A percentile compares a stretch with the other conserved stretches of the same genome.
phyloP scores from a whole-genome alignment of 1,140 invertebrate species.

The Drosophila equinoxialis region DNA sequence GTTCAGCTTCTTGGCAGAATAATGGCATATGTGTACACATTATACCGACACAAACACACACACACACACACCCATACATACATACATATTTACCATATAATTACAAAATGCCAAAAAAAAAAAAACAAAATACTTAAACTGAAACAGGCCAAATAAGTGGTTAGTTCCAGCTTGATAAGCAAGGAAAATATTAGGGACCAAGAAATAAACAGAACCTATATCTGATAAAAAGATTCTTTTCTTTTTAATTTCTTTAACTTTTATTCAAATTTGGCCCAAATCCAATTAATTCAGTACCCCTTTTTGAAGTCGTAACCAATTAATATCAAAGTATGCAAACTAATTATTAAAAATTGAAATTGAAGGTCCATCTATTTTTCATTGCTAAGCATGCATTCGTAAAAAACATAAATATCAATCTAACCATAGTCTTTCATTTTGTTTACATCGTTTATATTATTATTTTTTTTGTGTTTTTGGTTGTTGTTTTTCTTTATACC shows the following conservation, averaged over 20 bases:
- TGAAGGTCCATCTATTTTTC: not conserved
- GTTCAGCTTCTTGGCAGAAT: constrained; percentile 1
- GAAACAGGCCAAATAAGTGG: not conserved
- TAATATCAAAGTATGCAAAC: not conserved
- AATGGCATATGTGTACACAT: not conserved
- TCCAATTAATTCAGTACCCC: too few relatives aligned
- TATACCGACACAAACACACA: too few relatives aligned
- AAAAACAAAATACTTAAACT: not conserved
- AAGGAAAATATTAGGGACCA: too few relatives aligned
- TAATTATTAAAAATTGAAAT: not conserved
- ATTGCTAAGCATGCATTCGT: not conserved
- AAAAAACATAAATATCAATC: constrained; percentile 4
- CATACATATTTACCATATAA: constrained; percentile 1
- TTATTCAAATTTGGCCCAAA: too few relatives aligned
- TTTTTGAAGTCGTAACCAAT: too few relatives aligned
- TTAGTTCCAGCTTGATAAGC: too few relatives aligned
- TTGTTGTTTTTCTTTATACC: constrained; percentile 19
- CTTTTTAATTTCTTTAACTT: too few relatives aligned
- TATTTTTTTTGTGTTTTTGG: not conserved
- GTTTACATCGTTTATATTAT: constrained; percentile 45
- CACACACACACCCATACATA: not conserved
- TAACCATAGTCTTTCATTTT: constrained; percentile 14
- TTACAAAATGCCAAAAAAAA: constrained; percentile 4
- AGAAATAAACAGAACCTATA: too few relatives aligned
- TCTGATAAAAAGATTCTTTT: too few relatives aligned